phyloP scores from a whole-genome alignment of 2,113 vertebrate species.

The Danio rerio region GRCz12tu NC_133190.1:29813501-29814000 shows the following conservation, averaged over 20 bases:
- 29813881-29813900: conserved; percentile 93
- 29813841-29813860: conserved; percentile 22
- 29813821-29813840: conserved; percentile 28
- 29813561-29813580: too few relatives aligned
- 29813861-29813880: conserved; percentile 79
- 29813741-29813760: not conserved
- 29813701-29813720: too few relatives aligned
- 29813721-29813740: too few relatives aligned
- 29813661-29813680: too few relatives aligned
- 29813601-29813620: too few relatives aligned
- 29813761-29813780: not conserved
- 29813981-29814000: conserved; percentile 93
- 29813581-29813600: too few relatives aligned
- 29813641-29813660: too few relatives aligned
- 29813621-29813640: too few relatives aligned
- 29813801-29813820: conserved; percentile 16
- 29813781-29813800: not conserved
- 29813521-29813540: too few relatives aligned
- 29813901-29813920: conserved; percentile 97
- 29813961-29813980: conserved; percentile 90
- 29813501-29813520: too few relatives aligned
- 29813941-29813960: conserved; percentile 90
- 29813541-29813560: too few relatives aligned
- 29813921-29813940: conserved; percentile 93
- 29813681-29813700: too few relatives aligned